Percentiles rank a stretch among this genome's conserved stretches.
Conservation (phyloP, 2,113 vertebrate genomes). For the Falco punctatus region DNA sequence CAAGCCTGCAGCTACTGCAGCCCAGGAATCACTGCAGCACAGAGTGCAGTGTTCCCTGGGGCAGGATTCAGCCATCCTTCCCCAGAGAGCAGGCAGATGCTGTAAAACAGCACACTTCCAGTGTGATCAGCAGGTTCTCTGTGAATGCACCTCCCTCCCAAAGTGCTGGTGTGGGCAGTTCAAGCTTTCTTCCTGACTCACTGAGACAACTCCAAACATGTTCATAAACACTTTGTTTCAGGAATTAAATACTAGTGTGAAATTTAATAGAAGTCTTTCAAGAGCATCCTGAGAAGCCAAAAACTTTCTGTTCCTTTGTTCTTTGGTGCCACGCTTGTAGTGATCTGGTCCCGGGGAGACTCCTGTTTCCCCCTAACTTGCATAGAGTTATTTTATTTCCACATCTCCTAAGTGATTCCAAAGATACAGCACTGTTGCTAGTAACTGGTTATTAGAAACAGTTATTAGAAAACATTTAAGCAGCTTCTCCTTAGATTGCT, state of each 20-base stretch:
- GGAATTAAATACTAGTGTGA: background rate
- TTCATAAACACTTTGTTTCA: background rate
- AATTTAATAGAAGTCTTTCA: background rate
- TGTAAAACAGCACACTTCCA: accelerated
- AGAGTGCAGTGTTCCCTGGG: accelerated
- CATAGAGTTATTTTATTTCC: background rate
- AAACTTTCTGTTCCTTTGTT: background rate
- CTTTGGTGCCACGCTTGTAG: background rate
- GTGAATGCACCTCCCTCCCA: background rate
- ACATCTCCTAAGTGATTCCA: background rate
- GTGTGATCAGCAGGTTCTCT: accelerated
- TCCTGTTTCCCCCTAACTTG: background rate
- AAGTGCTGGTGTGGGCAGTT: accelerated
- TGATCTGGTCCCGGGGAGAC: background rate
- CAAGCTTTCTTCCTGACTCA: background rate
- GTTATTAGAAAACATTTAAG: background rate
- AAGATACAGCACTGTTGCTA: background rate
- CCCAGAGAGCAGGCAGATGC: accelerated
- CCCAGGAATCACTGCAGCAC: background rate
- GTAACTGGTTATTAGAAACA: background rate
- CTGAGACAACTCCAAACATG: background rate
- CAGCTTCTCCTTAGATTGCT: background rate
- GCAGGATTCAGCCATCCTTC: background rate
- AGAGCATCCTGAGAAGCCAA: background rate
- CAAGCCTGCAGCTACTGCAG: background rate